A percentile compares a stretch with the other conserved stretches of the same genome.
Evolutionary conservation across 1,140 invertebrate species (phyloP).

Genomic region (Cotesia typhae): DNA sequence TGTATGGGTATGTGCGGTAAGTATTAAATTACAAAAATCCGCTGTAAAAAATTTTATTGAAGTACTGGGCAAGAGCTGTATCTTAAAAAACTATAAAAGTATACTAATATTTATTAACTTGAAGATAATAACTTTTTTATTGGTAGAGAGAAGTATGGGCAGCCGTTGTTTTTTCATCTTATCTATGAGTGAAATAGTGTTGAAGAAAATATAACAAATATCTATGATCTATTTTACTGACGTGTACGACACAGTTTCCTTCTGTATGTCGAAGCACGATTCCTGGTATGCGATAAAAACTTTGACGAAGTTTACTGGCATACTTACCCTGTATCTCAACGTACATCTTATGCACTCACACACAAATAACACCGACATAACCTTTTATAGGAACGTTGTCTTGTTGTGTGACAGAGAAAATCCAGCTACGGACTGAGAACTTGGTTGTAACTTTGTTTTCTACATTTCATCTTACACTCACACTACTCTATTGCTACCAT

Average conservation of each 20-base stretch:
- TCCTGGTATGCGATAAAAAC: constrained; percentile 31
- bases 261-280: constrained; percentile 24
- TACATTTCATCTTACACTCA: neutral
- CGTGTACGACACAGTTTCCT: constrained; percentile 19
- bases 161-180: neutral
- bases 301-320: constrained; percentile 30
- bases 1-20: too few species aligned
- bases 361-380: neutral
- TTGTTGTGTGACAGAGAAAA: constrained; percentile 19
- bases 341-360: neutral
- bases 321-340: constrained; percentile 4
- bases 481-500: too few species aligned
- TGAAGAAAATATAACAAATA: constrained; percentile 14
- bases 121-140: too few species aligned
- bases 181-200: neutral
- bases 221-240: constrained; percentile 16
- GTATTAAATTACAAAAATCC: too few species aligned
- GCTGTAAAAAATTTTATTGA: too few species aligned
- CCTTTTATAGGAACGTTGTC: constrained; percentile 18
- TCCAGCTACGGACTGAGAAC: constrained; percentile 22
- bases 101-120: too few species aligned
- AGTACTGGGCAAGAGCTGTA: too few species aligned
- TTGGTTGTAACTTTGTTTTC: constrained; percentile 26
- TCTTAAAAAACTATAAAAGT: too few species aligned
- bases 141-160: neutral